Evolutionary conservation across 1,140 invertebrate species (phyloP), one percentile per base, ranked within the genome.

Genomic region (Tachypleus tridentatus): DNA sequence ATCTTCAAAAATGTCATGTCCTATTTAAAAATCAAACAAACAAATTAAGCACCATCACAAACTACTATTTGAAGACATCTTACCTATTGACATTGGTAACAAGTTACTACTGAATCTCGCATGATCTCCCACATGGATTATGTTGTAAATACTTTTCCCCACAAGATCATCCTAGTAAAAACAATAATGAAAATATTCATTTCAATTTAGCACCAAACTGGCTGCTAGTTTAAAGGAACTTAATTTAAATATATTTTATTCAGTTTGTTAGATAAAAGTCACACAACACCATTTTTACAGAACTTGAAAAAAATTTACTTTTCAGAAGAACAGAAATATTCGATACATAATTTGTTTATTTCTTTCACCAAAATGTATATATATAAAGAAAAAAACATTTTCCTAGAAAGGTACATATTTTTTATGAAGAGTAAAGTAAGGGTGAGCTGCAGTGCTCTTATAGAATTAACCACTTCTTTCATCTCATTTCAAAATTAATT

Each of bases 81-180:
- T 74, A 80, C 80, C 78, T 70, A 79, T 71, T 57, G 80, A 77
- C 74, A 89, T 85, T 74, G 90, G 89, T 74, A 88, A 82, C 71
- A 95, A 82, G 74, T 84, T 85, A 67, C 87, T 84, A 78, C 85
- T 87, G 77, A 97, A 88, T 76, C 88, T 86, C 72, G 85, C 85
- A 82, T 94, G 92, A 81, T 98, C 93, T 72, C 89, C 89, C 73
- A 85, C 82, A 81, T 96, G 91, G 77, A 97, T 87, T 76, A 95
- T 87, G 78, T 90, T 91, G 81, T 93, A 97, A 75, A 98, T 92
- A 75, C 86, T 88, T 76, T 94, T 89, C 69, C 88, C 89, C 72
- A 87, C 81, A 67, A 97, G 81, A 76, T 97, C 93, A 71, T 91
- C 86, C 79, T 80, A 68, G 51, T 73, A 75, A 29, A 61, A n/a